A percentile compares a stretch with the other conserved stretches of the same genome.
phyloP scores from a whole-genome alignment of 2,113 vertebrate genomes.

The Phalacrocorax carbo region DNA sequence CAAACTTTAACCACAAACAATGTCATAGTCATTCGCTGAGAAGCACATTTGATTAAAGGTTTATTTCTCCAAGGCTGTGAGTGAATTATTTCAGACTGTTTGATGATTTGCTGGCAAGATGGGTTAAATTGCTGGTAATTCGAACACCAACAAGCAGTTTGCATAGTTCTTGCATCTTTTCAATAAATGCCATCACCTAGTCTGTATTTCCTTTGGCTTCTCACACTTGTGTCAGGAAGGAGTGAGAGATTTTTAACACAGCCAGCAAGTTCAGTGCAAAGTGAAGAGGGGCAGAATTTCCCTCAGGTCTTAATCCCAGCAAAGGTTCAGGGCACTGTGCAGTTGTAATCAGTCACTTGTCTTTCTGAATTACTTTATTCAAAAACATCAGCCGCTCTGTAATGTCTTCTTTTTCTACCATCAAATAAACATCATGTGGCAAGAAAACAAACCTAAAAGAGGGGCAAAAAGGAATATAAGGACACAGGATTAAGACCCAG shows the following conservation, averaged over 20 bases:
- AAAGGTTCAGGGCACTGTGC: background rate
- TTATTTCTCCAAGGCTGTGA: background rate
- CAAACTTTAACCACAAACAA: background rate
- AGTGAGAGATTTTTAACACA: conserved; percentile 26
- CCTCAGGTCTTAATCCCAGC: background rate
- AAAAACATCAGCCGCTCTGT: background rate
- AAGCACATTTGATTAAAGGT: background rate
- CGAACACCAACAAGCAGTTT: background rate
- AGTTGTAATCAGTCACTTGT: conserved; percentile 25
- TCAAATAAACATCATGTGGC: background rate
- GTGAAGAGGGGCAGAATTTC: conserved; percentile 8
- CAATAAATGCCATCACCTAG: background rate
- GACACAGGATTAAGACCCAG: background rate
- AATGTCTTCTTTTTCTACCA: background rate
- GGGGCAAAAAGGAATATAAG: background rate
- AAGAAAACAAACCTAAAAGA: background rate
- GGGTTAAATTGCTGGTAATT: conserved; percentile 11
- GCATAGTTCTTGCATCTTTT: background rate
- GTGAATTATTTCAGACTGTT: background rate
- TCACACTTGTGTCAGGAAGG: background rate
- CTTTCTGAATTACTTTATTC: conserved; percentile 25
- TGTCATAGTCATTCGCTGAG: background rate
- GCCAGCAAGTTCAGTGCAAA: background rate
- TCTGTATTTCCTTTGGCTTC: background rate
- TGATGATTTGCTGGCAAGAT: background rate